Evolutionary conservation across 2,888 invertebrate species (phyloP), one percentile per base, ranked within the genome.

Genomic region (Synanthedon myopaeformis): DNA sequence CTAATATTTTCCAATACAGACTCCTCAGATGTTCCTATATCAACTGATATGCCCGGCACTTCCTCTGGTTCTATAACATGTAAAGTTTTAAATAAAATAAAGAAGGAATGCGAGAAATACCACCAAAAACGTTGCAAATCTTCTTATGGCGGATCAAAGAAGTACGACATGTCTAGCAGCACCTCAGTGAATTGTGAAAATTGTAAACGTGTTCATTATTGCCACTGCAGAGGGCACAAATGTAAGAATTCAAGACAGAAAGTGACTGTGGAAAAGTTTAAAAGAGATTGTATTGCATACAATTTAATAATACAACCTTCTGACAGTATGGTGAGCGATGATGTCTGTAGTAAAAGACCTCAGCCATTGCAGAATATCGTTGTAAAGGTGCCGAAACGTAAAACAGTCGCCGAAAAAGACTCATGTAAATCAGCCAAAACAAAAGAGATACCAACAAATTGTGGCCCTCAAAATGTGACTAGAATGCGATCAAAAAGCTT

Each of bases 281-380:
- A 73, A 55, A 82, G 80, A 56, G 82, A 79, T 61, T 74, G 82
- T 50, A 69, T 87, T 0, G 87, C 87, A 8, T 87, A 87, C 61
- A 87, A 87, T 59, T 65, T 87, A 49, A 82, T 87, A n/a, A 66
- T 87, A 52, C 84, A 87, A 60, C 79, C 84, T 8, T 84, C 86
- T 1, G 87, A 87, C 42, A 84, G 84, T 56, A 58, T 84, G 58
- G 56, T 78, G 1, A 79, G 81, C 54, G 84, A 85, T 53, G 82
- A 82, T 35, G 62, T 70, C 0, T 63, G 62, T 42, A 62, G 65
- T 14, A 67, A 68, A 23, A 63, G 59, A 45, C 57, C 60, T 14
- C 70, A 70, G 4, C 72, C 70, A 3, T 61, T 88, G 52, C 67
- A 79, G 55, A 84, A 82, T 62, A 72, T 88, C 14, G 65, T 85